These are phyloP conservation scores for Tachina lurida DNA, from an alignment of 2,888 invertebrate genomes.

Conservation along the genomic window DNA sequence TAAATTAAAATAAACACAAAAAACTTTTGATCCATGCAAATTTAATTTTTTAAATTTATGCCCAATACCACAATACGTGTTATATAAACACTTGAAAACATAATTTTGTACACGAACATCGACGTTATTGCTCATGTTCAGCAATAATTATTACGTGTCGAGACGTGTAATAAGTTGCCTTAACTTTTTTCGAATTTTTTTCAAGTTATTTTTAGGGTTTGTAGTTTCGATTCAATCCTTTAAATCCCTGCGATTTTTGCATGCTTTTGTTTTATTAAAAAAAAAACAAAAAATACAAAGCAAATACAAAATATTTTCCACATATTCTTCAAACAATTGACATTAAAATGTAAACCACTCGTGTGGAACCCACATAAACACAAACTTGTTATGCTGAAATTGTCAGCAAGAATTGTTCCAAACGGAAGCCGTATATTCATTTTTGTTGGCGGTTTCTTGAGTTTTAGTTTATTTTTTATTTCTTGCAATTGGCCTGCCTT, in stretches of 20 bases:
- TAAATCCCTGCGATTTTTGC: background rate
- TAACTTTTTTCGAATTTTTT: too few relatives aligned
- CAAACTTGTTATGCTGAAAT: slow-evolving; percentile 3
- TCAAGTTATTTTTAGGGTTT: too few relatives aligned
- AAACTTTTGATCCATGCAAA: too few relatives aligned
- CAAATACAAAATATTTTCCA: slow-evolving; percentile 12
- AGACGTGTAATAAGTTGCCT: too few relatives aligned
- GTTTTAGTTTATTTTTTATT: background rate
- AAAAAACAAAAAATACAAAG: background rate
- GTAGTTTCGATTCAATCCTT: background rate
- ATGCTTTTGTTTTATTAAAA: background rate
- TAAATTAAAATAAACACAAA: too few relatives aligned
- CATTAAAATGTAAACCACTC: slow-evolving; percentile 17
- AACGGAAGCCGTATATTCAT: slow-evolving; percentile 56
- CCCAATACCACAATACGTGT: too few relatives aligned
- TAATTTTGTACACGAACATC: too few relatives aligned
- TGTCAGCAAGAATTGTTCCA: slow-evolving; percentile 28
- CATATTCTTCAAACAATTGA: slow-evolving; percentile 25
- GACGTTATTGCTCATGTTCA: too few relatives aligned
- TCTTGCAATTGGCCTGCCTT: slow-evolving; percentile 9
- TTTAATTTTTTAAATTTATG: too few relatives aligned
- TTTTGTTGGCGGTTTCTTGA: slow-evolving; percentile 25
- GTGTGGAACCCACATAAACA: background rate
- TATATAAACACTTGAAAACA: too few relatives aligned
- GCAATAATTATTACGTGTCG: too few relatives aligned